Evolutionary conservation across 2,113 vertebrate genomes (phyloP).

Genomic region (Fulica atra): DNA sequence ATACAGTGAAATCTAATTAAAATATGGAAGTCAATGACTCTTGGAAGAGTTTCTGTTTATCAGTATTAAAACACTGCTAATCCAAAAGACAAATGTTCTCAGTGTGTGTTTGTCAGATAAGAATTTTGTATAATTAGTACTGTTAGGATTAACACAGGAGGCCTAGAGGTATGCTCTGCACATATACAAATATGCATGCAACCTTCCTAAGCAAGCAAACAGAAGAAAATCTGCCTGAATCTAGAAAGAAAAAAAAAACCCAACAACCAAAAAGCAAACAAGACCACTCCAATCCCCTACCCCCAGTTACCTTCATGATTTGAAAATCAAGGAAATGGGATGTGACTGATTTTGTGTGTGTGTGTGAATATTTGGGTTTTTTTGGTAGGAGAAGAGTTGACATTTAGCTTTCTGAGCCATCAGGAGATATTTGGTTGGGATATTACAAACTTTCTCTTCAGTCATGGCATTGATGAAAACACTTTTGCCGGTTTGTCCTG

Average conservation of each 20-base stretch:
- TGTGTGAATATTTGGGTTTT: neutral
- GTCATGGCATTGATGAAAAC: neutral
- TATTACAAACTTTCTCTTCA: neutral
- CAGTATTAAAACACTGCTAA: constrained; percentile 65
- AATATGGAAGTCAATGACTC: constrained; percentile 69
- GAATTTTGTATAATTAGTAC: constrained; percentile 68
- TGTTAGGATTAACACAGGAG: constrained; percentile 56
- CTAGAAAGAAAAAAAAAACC: neutral
- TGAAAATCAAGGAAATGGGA: neutral
- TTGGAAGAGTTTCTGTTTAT: constrained; percentile 74
- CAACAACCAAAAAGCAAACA: too few relatives aligned
- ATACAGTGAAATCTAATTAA: constrained; percentile 69
- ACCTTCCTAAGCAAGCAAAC: neutral
- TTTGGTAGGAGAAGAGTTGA: neutral
- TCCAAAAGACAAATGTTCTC: constrained; percentile 64
- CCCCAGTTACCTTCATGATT: neutral
- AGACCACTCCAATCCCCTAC: too few relatives aligned
- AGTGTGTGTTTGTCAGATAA: constrained; percentile 72
- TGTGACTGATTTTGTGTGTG: neutral
- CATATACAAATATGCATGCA: neutral
- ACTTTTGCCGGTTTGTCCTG: neutral
- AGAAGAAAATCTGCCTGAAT: neutral
- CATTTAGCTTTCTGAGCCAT: neutral
- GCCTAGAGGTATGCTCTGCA: neutral
- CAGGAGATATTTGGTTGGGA: neutral